These are phyloP conservation scores for Mus caroli DNA, from an alignment of 2,797 vertebrate species.

Conservation along the genomic window DNA sequence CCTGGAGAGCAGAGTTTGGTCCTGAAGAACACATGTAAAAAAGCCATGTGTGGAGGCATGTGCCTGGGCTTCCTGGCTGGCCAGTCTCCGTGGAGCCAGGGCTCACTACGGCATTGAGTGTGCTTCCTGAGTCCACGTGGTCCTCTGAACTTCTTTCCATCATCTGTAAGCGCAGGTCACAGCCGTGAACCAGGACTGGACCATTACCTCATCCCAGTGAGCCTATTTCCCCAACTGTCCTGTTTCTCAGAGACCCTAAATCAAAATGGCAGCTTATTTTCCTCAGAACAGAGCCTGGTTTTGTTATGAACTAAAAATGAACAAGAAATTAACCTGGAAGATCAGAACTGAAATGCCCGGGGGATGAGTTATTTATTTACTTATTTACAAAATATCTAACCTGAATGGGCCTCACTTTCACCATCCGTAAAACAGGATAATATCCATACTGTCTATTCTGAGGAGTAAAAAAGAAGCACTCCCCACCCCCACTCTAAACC, in stretches of 20 bases:
- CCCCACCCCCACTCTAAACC: background rate
- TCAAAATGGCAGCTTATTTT: background rate
- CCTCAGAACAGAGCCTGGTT: background rate
- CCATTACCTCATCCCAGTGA: background rate
- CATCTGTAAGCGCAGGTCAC: background rate
- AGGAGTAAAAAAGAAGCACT: background rate
- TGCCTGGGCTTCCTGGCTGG: background rate
- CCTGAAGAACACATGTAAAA: background rate
- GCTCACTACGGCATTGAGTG: background rate
- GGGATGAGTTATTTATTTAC: background rate
- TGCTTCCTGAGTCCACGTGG: background rate
- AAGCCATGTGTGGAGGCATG: background rate
- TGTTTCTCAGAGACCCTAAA: background rate
- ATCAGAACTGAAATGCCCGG: background rate
- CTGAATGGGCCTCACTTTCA: background rate
- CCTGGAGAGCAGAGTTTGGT: background rate
- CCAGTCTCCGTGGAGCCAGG: background rate
- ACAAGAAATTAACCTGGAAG: background rate
- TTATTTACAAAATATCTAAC: background rate
- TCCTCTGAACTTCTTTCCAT: background rate
- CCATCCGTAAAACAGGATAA: background rate
- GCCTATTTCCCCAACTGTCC: background rate
- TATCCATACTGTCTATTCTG: background rate
- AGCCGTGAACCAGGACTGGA: background rate
- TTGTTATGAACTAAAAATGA: slow-evolving; percentile 25